These are phyloP conservation scores for Anadara kagoshimensis DNA, from an alignment of 1,140 invertebrate genomes.

Conservation along the genomic window DNA sequence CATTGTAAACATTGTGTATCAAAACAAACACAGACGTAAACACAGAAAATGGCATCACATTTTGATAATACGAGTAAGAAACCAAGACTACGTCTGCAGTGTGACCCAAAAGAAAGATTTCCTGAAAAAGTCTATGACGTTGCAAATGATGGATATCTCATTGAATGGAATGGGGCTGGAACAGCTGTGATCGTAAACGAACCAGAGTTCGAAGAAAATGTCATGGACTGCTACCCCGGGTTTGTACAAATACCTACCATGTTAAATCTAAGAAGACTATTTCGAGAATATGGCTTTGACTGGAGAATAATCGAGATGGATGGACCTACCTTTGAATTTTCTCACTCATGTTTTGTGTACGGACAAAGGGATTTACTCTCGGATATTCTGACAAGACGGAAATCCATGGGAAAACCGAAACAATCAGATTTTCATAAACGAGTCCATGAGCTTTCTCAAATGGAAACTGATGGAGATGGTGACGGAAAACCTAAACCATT, in stretches of 20 bases:
- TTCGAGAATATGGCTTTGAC: constrained; percentile 61
- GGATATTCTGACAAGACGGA: constrained; percentile 48
- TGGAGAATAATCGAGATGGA: constrained; percentile 46
- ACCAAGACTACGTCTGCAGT: constrained; percentile 13
- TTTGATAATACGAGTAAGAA: neutral
- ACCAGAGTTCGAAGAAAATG: constrained; percentile 46
- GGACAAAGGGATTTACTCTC: constrained; percentile 38
- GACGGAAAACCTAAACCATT: neutral
- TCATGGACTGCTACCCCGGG: constrained; percentile 59
- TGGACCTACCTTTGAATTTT: constrained; percentile 47
- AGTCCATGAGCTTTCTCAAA: neutral
- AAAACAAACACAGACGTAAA: neutral
- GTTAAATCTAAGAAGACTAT: constrained; percentile 56
- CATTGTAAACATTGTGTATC: neutral
- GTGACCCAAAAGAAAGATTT: constrained; percentile 46
- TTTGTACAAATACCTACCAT: constrained; percentile 60
- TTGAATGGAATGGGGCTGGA: constrained; percentile 56
- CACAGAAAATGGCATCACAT: neutral
- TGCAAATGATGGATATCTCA: constrained; percentile 52
- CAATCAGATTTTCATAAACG: constrained; percentile 10
- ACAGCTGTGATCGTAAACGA: constrained; percentile 48
- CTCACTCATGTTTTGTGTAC: constrained; percentile 50
- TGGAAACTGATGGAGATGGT: neutral
- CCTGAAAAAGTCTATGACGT: constrained; percentile 61
- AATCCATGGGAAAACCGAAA: constrained; percentile 38